A percentile compares a stretch with the other conserved stretches of the same genome.
These are phyloP conservation scores for Cyprinodon tularosa DNA, from an alignment of 2,113 vertebrate genomes.

Conservation along the genomic window DNA sequence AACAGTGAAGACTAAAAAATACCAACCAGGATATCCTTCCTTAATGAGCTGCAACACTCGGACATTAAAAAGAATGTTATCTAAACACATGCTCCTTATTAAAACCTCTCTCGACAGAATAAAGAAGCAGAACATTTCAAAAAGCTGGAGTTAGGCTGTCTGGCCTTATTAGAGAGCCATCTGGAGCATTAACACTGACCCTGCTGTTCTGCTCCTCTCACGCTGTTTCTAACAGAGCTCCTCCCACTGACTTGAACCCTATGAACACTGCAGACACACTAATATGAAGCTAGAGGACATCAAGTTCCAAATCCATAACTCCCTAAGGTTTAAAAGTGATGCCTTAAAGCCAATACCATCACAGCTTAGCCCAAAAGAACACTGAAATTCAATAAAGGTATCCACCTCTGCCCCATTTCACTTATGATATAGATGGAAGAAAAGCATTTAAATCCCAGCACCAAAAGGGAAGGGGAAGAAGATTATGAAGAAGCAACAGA, in stretches of 20 bases:
- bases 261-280: conserved; percentile 47
- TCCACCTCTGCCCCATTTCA: conserved; percentile 12
- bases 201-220: conserved; percentile 67
- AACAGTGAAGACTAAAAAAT: neutral
- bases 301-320: conserved; percentile 36
- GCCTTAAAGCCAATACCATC: conserved; percentile 31
- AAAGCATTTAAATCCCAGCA: conserved; percentile 10
- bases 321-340: conserved; percentile 18
- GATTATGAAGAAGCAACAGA: neutral
- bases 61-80: conserved; percentile 1
- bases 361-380: conserved; percentile 3
- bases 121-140: conserved; percentile 15
- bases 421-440: conserved; percentile 6
- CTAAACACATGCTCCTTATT: conserved; percentile 1
- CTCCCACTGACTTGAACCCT: conserved; percentile 50
- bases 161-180: conserved; percentile 73
- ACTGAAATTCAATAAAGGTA: neutral
- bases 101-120: conserved; percentile 1
- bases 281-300: conserved; percentile 31
- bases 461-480: conserved; percentile 46
- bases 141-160: conserved; percentile 44
- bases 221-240: conserved; percentile 61
- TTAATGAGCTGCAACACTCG: conserved; percentile 33
- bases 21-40: conserved; percentile 20
- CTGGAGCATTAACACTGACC: conserved; percentile 67